Evolutionary conservation across 2,797 vertebrate species (phyloP), one percentile per base, ranked within the genome.

Genomic region (Masticophis lateralis): DNA sequence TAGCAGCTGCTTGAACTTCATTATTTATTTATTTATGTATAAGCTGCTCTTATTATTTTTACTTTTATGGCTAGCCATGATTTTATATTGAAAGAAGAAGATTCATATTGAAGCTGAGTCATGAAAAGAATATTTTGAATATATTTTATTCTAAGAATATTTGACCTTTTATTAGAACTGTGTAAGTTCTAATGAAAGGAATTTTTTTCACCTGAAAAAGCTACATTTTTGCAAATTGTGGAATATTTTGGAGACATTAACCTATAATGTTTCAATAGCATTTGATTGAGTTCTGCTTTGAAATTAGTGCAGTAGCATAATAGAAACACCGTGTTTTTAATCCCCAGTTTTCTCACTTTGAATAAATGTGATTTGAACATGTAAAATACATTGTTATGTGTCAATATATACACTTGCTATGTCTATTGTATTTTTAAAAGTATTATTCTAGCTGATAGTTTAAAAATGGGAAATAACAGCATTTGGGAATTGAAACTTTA

Each of bases 71-170:
- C 28, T 93, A 87, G 2, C 6, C 0, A 20, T 90, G 91, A 47
- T 63, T 94, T 92, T 43, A 88, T 61, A 53, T 88, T 86, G 86
- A n/a, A 53, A 66, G 57, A 5, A 0, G 0, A 27, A 53, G 88
- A 9, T 0, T 0, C 37, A 32, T 16, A 25, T 25, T 91, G 4
- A 55, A 86, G 32, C 61, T n/a, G n/a, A 66, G 88, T 91, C 14
- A 69, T 59, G 37, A 74, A 87, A 66, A 25, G 14, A 53, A 9
- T 11, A 79, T 43, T 74, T 89, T 22, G 0, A 1, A 47, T 86
- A 61, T 59, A 25, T 59, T 87, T 27, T 74, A 55, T 90, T 60
- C 32, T 16, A 28, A 60, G 18, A 90, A 22, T 43, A 69, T 51
- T 60, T 69, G 55, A 79, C 9, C 74, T 83, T 83, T 83, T 27